A percentile compares a stretch with the other conserved stretches of the same genome.
Evolutionary conservation across 2,113 vertebrate genomes (phyloP).

Genomic region (Indri indri): DNA sequence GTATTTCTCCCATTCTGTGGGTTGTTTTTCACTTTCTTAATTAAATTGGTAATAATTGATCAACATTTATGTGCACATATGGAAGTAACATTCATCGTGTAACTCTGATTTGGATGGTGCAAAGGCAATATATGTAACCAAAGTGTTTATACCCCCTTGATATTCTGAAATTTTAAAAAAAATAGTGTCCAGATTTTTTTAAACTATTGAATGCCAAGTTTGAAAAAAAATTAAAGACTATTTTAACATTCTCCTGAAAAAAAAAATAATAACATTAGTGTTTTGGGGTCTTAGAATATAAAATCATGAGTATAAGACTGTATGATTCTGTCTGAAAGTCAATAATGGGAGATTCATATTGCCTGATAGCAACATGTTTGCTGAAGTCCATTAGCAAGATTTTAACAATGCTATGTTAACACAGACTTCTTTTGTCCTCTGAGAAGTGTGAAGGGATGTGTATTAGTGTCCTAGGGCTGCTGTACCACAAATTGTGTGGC

Average conservation of each 20-base stretch:
- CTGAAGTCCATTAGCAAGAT: not conserved
- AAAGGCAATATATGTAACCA: not conserved
- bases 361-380: not conserved
- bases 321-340: not conserved
- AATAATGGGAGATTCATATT: not conserved
- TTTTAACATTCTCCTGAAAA: not conserved
- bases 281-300: not conserved
- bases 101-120: too few species aligned
- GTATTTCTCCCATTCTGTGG: not conserved
- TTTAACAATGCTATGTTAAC: not conserved
- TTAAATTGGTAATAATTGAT: too few species aligned
- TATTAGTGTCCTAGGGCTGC: not conserved
- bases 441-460: not conserved
- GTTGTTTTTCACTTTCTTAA: too few species aligned
- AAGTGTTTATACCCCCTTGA: too few species aligned
- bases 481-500: not conserved
- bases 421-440: not conserved
- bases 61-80: too few species aligned
- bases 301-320: not conserved
- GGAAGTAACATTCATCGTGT: too few species aligned
- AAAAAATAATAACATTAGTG: not conserved
- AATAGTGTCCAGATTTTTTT: not conserved
- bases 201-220: not conserved
- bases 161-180: too few species aligned
- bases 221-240: not conserved